Evolutionary conservation across 2,113 vertebrate genomes (phyloP), one percentile per base, ranked within the genome.

Genomic region (Myxocyprinus asiaticus): DNA sequence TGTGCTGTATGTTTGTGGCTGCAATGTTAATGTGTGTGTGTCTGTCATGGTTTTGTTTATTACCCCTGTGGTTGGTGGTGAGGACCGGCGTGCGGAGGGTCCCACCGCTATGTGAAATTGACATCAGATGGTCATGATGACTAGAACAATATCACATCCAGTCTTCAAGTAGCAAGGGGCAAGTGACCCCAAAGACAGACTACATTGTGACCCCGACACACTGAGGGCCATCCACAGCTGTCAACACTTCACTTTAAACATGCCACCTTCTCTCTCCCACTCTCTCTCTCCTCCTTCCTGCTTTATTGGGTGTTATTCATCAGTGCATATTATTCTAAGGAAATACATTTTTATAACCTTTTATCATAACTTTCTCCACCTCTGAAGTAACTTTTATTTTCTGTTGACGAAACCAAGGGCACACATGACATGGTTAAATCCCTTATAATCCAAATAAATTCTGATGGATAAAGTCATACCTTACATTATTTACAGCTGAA

Each of bases 81-180:
- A 55, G 11, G 75, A 85, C 80, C 84, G 86, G 86, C 87, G 89
- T 90, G 88, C 14, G 14, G 87, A 88, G 88, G 84, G 82, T 89
- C 87, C 85, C 80, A 82, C 83, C 85, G 22, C 85, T 84, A 81
- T 88, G 86, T 89, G 86, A 90, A 33, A 87, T 85, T 86, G 86
- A 87, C 86, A 88, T 91, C 90, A 91, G 89, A 91, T 90, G 89
- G 86, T 78, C 75, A 48, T 80, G 61, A 67, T 87, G 86, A 86
- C 85, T 76, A 88, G 86, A 89, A 85, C 86, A 87, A 87, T 87
- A 88, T 88, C 77, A 85, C 87, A 88, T 89, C 85, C 87, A 86
- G 88, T 85, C 87, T 85, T 85, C 84, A 84, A 83, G 84, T 83
- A 86, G 86, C 78, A 42, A 76, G 84, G 81, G 83, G 80, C 84